These are phyloP conservation scores for Thymelicus acteon DNA, from an alignment of 2,888 invertebrate genomes.

Conservation along the genomic window DNA sequence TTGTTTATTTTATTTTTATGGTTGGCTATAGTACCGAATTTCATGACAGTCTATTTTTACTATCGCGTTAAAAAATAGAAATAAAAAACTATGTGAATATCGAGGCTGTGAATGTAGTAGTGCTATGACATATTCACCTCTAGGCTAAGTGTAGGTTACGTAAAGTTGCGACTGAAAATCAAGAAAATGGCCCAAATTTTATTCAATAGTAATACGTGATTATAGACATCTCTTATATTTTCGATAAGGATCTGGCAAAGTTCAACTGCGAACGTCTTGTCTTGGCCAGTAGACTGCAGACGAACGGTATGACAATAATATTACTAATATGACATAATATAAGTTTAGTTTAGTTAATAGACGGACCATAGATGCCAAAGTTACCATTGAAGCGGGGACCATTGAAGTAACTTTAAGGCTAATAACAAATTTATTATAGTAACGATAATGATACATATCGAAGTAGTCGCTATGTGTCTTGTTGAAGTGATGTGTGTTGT, in stretches of 20 bases:
- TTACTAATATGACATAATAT: neutral
- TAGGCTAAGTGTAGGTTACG: constrained; percentile 39
- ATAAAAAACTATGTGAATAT: constrained; percentile 34
- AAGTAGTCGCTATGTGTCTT: too few species aligned
- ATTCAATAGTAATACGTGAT: too few species aligned
- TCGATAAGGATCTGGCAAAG: too few species aligned
- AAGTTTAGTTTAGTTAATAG: constrained; percentile 1
- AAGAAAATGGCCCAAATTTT: too few species aligned
- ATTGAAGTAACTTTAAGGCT: neutral
- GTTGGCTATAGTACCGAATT: too few species aligned
- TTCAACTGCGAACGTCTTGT: neutral
- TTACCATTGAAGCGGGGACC: constrained; percentile 10
- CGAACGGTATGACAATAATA: neutral
- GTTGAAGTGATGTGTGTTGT: too few species aligned
- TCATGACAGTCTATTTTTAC: too few species aligned
- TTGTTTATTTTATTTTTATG: too few species aligned
- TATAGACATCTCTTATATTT: neutral
- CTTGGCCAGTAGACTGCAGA: neutral
- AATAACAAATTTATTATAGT: too few species aligned
- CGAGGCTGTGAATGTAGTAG: constrained; percentile 63
- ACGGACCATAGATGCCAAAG: constrained; percentile 9
- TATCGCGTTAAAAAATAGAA: neutral
- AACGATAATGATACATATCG: too few species aligned
- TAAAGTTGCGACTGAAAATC: neutral
- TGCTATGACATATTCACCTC: constrained; percentile 54